Evolutionary conservation across 2,113 vertebrate species (phyloP).

Genomic region (Gallinago undulata): DNA sequence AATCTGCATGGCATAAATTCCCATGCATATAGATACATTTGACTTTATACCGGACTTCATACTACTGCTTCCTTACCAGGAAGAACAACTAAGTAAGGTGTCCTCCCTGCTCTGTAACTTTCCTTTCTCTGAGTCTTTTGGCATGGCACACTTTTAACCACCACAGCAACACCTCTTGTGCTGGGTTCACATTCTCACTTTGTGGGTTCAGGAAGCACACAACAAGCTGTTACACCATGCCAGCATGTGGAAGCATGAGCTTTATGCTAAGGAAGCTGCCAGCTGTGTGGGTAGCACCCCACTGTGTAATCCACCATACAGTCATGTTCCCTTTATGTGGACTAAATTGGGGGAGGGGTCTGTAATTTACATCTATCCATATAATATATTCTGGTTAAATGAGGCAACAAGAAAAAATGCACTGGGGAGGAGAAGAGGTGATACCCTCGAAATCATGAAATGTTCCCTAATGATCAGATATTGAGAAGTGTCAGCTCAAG

Average conservation of each 20-base stretch:
- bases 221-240: background rate
- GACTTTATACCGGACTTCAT: background rate
- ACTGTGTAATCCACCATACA: background rate
- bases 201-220: background rate
- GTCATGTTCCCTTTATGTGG: background rate
- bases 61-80: background rate
- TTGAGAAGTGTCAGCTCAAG: background rate
- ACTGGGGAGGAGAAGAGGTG: background rate
- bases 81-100: background rate
- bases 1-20: background rate
- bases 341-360: rapidly evolving
- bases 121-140: background rate
- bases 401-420: background rate
- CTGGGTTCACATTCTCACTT: background rate
- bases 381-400: background rate
- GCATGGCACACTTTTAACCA: background rate
- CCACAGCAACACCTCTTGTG: background rate
- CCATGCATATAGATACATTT: background rate
- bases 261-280: background rate
- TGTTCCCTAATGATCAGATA: background rate
- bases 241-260: background rate
- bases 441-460: background rate
- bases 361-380: background rate
- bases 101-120: background rate
- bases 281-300: background rate